Evolutionary conservation across 1,140 invertebrate species (phyloP).

Genomic region (Drosophila pectinifera): DNA sequence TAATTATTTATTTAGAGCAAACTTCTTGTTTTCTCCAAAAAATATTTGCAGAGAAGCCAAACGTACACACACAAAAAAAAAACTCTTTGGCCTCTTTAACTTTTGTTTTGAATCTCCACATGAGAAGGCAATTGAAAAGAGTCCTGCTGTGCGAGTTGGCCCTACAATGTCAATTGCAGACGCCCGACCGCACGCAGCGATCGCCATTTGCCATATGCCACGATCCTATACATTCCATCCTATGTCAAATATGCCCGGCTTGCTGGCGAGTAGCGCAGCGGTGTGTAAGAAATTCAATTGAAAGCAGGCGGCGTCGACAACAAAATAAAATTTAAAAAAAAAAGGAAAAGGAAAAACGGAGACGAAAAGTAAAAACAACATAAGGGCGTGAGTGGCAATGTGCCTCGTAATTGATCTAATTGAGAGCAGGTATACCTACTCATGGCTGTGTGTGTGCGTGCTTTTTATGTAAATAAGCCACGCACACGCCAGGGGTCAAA

Average conservation of each 20-base stretch:
- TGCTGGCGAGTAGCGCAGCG: constrained; percentile 20
- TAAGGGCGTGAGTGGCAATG: constrained; percentile 72
- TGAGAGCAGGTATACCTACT: constrained; percentile 63
- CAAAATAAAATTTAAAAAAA: constrained; percentile 3
- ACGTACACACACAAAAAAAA: too few species aligned
- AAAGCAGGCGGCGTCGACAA: constrained; percentile 11
- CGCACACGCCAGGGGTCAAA: neutral
- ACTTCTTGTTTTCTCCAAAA: too few species aligned
- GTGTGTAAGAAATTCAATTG: constrained; percentile 41
- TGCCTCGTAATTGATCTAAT: constrained; percentile 76
- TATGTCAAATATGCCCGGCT: constrained; percentile 38
- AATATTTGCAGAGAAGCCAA: too few species aligned
- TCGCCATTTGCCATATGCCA: constrained; percentile 24
- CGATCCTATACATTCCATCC: constrained; percentile 6
- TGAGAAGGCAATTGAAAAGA: constrained; percentile 21
- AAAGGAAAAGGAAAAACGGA: constrained; percentile 26
- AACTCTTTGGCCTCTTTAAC: neutral
- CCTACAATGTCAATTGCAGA: constrained; percentile 29
- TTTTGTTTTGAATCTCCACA: constrained; percentile 8
- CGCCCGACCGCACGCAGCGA: constrained; percentile 25
- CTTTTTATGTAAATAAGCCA: constrained; percentile 35
- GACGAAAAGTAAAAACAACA: constrained; percentile 39
- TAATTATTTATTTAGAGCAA: too few species aligned
- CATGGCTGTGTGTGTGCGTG: constrained; percentile 11
- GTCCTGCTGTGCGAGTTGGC: constrained; percentile 17